Evolutionary conservation across 2,888 invertebrate species (phyloP), one percentile per base, ranked within the genome.

Genomic region (Eilema caniola): DNA sequence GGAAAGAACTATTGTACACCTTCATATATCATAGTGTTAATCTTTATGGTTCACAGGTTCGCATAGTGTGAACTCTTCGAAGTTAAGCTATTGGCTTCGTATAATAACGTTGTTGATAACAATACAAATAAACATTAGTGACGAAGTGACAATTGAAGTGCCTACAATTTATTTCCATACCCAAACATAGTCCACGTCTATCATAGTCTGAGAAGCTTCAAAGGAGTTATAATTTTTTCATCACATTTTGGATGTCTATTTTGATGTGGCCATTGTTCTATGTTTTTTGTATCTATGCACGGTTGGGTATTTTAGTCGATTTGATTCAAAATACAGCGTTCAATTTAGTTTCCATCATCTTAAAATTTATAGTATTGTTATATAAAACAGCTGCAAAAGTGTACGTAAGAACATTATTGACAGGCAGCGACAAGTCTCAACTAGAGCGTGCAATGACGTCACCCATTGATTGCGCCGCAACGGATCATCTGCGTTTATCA

Each of bases 401-500:
- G 69, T 72, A 77, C 73, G 66, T 76, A 74, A 77, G 74, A 79
- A 72, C 73, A 71, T 70, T 65, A 72, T 72, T 72, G 77, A 81
- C 81, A 77, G 73, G 82, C 77, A 82, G 59, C 75, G 79, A 81
- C 81, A 82, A 72, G 81, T 81, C 75, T 63, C 78, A 81, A 81
- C 81, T 81, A 81, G 81, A 81, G 81, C 81, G 82, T 81, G 78
- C 67, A 68, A 82, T 81, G 82, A 81, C 81, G 81, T 81, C 82
- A 81, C 14, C 77, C 78, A 81, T 81, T 81, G 77, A 81, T 80
- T 71, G 74, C 71, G 70, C 33, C 77, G 78, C 82, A 78, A 74
- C 80, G 75, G 82, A 80, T 81, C 82, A 82, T 82, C 81, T 73
- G 69, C 72, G 75, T 82, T 82, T 69, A 80, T 77, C 78, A 80